Evolutionary conservation across 2,888 invertebrate genomes (phyloP).

Genomic region (Globia sparganii): DNA sequence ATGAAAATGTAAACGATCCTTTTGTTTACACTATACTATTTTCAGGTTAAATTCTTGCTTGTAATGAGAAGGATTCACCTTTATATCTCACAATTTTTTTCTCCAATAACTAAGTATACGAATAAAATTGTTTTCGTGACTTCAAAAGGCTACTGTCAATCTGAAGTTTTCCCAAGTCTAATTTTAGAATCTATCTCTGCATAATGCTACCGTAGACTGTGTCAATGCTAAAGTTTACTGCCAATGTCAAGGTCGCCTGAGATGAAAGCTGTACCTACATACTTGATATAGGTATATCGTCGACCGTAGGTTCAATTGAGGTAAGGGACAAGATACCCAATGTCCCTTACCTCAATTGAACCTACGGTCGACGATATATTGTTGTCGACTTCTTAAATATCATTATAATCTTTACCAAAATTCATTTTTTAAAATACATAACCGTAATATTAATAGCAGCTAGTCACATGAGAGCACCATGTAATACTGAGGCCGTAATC

Average conservation of each 20-base stretch:
- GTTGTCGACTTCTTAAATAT: not conserved
- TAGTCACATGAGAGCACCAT: not conserved
- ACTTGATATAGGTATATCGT: no score
- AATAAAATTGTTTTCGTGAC: not conserved
- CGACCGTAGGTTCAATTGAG: no score
- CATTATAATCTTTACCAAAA: not conserved
- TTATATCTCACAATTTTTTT: not conserved
- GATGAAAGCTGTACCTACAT: slow-evolving; percentile 1
- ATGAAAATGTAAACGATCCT: not conserved
- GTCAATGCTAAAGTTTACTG: slow-evolving; percentile 10
- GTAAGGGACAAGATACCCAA: no score
- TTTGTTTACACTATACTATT: not conserved
- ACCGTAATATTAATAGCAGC: no score
- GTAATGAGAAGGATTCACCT: not conserved
- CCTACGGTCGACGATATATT: no score
- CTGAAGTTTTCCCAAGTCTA: not conserved
- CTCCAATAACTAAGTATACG: not conserved
- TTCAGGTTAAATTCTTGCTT: not conserved
- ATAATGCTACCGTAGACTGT: slow-evolving; percentile 1
- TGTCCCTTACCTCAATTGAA: no score
- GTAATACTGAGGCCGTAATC: not conserved
- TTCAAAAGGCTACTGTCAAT: slow-evolving; percentile 14
- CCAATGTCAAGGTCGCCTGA: slow-evolving; percentile 34
- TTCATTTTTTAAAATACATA: not conserved
- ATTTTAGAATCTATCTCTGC: slow-evolving; percentile 14